These are phyloP conservation scores for Egretta garzetta DNA, from an alignment of 2,113 vertebrate species.

Conservation along the genomic window DNA sequence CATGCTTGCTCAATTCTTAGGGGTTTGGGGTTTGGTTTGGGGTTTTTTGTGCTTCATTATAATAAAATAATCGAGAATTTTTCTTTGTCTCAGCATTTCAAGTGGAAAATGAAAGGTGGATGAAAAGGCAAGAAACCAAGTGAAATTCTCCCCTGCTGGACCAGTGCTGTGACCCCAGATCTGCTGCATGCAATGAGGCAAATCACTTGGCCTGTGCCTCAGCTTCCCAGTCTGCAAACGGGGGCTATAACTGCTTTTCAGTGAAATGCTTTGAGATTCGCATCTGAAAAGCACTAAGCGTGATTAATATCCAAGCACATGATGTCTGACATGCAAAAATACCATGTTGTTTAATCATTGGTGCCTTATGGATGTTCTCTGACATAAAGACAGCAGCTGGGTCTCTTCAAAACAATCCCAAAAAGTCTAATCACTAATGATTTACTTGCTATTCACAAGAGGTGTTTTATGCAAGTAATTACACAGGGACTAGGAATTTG, in stretches of 20 bases:
- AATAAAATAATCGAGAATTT: background rate
- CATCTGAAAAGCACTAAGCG: background rate
- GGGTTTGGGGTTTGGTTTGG: fast-evolving
- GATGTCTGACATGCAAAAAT: constrained; percentile 43
- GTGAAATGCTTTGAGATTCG: background rate
- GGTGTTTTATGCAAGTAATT: constrained; percentile 40
- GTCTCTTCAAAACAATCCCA: constrained; percentile 57
- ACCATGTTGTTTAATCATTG: constrained; percentile 46
- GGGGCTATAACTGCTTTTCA: background rate
- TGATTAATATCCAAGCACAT: constrained; percentile 41
- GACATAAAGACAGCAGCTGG: constrained; percentile 63
- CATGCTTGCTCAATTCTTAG: background rate
- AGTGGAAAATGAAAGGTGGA: background rate
- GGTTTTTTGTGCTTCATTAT: background rate
- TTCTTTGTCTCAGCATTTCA: background rate
- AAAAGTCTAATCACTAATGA: constrained; percentile 52
- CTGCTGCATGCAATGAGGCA: background rate
- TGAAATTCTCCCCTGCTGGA: background rate
- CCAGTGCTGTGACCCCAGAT: background rate
- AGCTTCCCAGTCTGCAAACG: background rate
- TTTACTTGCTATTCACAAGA: constrained; percentile 60
- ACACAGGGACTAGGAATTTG: constrained; percentile 7
- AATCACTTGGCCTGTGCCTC: background rate
- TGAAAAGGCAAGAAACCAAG: background rate
- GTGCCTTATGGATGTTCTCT: constrained; percentile 44